Evolutionary conservation across 2,113 vertebrate species (phyloP).

Genomic region (Eira barbara): DNA sequence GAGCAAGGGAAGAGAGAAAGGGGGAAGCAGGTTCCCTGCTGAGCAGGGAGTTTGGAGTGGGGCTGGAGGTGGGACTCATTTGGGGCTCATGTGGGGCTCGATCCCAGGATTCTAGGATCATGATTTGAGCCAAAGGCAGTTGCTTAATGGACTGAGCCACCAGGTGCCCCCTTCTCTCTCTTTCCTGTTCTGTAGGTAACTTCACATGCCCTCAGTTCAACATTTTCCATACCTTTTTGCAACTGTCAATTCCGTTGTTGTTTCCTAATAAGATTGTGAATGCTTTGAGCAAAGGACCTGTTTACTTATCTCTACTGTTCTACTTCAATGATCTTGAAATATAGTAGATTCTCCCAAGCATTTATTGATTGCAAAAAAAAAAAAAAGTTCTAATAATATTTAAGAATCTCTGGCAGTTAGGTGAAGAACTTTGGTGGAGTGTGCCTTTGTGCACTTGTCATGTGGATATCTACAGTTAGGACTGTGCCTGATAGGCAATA

Average conservation of each 20-base stretch:
- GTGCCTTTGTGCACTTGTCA: background rate
- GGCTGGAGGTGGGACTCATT: background rate
- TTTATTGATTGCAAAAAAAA: background rate
- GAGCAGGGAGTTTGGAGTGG: background rate
- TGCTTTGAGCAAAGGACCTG: background rate
- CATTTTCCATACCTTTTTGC: background rate
- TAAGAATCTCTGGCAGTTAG: background rate
- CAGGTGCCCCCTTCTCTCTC: background rate
- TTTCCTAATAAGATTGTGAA: background rate
- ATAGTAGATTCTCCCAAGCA: background rate
- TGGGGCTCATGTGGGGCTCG: background rate
- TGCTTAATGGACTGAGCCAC: background rate
- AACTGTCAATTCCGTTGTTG: background rate
- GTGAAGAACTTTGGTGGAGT: background rate
- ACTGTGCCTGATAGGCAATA: background rate
- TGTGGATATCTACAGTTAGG: background rate
- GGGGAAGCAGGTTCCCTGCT: background rate
- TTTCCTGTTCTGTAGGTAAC: background rate
- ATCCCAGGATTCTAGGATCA: background rate
- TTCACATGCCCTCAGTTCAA: background rate
- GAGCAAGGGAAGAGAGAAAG: background rate
- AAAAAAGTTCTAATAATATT: background rate
- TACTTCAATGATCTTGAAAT: slow-evolving; percentile 2
- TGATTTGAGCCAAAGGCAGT: background rate
- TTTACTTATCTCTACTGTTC: background rate